Evolutionary conservation across 1,140 invertebrate species (phyloP).

Genomic region (Gonatopus flavifemur): DNA sequence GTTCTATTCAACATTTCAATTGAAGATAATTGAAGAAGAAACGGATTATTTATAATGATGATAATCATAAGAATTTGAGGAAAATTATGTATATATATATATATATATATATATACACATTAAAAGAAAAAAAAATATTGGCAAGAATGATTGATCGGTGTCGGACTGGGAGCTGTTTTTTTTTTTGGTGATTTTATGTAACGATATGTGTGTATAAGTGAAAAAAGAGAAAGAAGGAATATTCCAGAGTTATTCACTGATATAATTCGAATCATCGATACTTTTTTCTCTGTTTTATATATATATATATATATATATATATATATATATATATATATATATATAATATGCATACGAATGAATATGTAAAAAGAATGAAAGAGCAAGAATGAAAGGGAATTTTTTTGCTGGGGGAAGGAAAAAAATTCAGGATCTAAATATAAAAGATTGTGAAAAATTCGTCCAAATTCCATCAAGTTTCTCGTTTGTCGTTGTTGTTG

Average conservation of each 20-base stretch:
- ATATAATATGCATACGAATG: no score
- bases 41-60: background rate
- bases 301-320: no score
- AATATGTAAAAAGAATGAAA: no score
- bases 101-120: background rate
- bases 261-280: no score
- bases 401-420: conserved; percentile 4
- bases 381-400: conserved; percentile 3
- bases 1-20: conserved; percentile 36
- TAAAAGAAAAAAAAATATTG: conserved; percentile 5
- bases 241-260: no score
- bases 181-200: conserved; percentile 24
- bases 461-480: background rate
- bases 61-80: background rate
- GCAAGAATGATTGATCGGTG: conserved; percentile 34
- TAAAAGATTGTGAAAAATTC: background rate
- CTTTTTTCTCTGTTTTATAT: no score
- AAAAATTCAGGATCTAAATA: no score
- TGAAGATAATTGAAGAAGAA: background rate
- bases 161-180: conserved; percentile 40
- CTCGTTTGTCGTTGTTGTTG: no score
- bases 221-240: background rate
- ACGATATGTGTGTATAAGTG: background rate
- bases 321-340: no score
- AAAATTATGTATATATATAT: background rate